Percentiles rank a stretch among this genome's conserved stretches.
These are phyloP conservation scores for Platichthys flesus DNA, from an alignment of 2,113 vertebrate species.

Conservation along the genomic window DNA sequence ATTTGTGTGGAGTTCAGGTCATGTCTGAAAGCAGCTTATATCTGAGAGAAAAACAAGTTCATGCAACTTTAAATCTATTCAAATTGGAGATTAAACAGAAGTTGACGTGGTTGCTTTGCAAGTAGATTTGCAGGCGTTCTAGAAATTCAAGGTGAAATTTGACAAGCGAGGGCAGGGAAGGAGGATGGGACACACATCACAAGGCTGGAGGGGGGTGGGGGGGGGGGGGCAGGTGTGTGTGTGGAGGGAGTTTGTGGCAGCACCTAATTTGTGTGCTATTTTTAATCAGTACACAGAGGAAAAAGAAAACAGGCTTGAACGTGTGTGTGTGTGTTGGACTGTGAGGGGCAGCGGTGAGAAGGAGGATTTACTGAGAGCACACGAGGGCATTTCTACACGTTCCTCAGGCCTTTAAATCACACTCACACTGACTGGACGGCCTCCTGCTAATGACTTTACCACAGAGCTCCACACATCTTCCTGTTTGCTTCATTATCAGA, in stretches of 20 bases:
- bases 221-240: neutral
- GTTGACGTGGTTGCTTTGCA: neutral
- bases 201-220: neutral
- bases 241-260: slow-evolving; percentile 15
- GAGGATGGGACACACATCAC: slow-evolving; percentile 20
- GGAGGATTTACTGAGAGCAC: slow-evolving; percentile 73
- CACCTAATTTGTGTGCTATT: slow-evolving; percentile 60
- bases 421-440: slow-evolving; percentile 18
- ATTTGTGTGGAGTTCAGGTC: neutral
- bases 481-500: slow-evolving; percentile 1
- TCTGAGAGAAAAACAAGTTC: neutral
- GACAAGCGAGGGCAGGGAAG: slow-evolving; percentile 27
- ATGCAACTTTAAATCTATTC: neutral
- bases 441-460: slow-evolving; percentile 73
- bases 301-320: slow-evolving; percentile 50
- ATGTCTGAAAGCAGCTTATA: neutral
- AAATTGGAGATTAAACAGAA: too few species aligned
- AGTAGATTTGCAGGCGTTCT: neutral
- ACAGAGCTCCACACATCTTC: slow-evolving; percentile 24
- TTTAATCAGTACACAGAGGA: slow-evolving; percentile 59
- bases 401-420: slow-evolving; percentile 73
- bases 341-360: slow-evolving; percentile 51
- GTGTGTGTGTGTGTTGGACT: slow-evolving; percentile 36
- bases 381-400: slow-evolving; percentile 74
- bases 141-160: slow-evolving; percentile 36